Conservation (phyloP, 1,140 invertebrate species). For the Bombyx mori region DNA sequence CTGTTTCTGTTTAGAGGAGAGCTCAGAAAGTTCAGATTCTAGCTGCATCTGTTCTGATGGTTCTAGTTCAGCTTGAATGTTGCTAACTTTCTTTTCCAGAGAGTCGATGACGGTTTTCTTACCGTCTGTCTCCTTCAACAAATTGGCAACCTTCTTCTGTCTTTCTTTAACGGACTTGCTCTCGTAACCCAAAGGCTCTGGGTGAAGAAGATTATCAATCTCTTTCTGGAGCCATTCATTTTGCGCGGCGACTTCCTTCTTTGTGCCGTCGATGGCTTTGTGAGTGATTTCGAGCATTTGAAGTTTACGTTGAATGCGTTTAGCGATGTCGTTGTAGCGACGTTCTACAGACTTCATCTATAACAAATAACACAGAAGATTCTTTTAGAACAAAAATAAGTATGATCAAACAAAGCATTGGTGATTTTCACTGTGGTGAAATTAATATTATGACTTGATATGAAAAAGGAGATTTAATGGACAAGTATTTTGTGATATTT, state of each 20-base stretch:
- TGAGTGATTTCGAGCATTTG: slow-evolving; percentile 85
- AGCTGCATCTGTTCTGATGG: slow-evolving; percentile 81
- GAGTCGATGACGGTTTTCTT: slow-evolving; percentile 87
- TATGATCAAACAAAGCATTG: too few species aligned
- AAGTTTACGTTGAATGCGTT: slow-evolving; percentile 85
- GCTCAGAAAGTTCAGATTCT: slow-evolving; percentile 76
- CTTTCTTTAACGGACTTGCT: slow-evolving; percentile 81
- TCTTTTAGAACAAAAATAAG: too few species aligned
- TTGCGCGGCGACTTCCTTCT: slow-evolving; percentile 81
- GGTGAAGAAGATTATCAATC: slow-evolving; percentile 77
- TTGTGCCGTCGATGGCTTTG: slow-evolving; percentile 84
- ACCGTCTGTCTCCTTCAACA: slow-evolving; percentile 87
- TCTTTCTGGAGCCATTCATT: slow-evolving; percentile 86
- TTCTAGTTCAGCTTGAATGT: slow-evolving; percentile 89
- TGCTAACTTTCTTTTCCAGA: slow-evolving; percentile 84
- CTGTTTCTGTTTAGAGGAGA: slow-evolving; percentile 80
- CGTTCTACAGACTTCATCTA: slow-evolving; percentile 86
- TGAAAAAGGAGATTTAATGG: too few species aligned
- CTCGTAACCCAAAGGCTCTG: slow-evolving; percentile 80
- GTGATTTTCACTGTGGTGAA: too few species aligned
- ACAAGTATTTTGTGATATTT: too few species aligned
- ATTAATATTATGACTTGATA: too few species aligned
- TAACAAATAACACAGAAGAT: slow-evolving; percentile 24
- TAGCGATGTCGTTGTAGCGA: slow-evolving; percentile 85
- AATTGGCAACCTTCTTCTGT: slow-evolving; percentile 78